Conservation (phyloP, 2,113 vertebrate species). For the Amblyornis subalaris region DNA sequence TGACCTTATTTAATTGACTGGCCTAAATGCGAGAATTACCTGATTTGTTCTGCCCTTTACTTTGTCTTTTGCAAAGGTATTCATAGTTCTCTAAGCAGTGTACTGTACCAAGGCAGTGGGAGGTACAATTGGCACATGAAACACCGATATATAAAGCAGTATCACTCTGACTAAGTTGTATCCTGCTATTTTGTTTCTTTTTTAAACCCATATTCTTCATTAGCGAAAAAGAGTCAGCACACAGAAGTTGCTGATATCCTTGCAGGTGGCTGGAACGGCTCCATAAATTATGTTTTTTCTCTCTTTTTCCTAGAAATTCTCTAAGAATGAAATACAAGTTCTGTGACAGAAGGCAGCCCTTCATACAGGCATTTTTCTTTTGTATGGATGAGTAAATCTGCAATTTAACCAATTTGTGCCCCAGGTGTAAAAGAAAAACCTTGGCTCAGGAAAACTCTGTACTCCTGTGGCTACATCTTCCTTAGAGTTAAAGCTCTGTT, state of each 20-base stretch:
- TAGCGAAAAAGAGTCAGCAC: neutral
- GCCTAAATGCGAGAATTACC: neutral
- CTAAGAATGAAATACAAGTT: neutral
- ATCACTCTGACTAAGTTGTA: neutral
- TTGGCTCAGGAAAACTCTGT: neutral
- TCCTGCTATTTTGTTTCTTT: neutral
- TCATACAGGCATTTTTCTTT: neutral
- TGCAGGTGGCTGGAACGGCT: neutral
- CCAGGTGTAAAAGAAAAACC: neutral
- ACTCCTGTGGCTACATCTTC: neutral
- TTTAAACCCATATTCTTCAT: neutral
- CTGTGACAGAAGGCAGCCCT: neutral
- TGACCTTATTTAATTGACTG: neutral
- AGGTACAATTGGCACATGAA: neutral
- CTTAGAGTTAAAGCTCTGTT: neutral
- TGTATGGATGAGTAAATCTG: neutral
- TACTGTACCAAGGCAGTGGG: neutral
- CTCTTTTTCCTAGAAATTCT: neutral
- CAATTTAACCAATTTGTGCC: neutral
- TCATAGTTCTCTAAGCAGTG: neutral
- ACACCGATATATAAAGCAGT: neutral
- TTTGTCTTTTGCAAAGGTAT: neutral
- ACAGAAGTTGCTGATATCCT: neutral
- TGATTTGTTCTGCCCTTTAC: neutral
- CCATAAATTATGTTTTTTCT: neutral